Evolutionary conservation across 1,140 invertebrate species (phyloP), one percentile per base, ranked within the genome.

Genomic region (Cheumatopsyche charites): DNA sequence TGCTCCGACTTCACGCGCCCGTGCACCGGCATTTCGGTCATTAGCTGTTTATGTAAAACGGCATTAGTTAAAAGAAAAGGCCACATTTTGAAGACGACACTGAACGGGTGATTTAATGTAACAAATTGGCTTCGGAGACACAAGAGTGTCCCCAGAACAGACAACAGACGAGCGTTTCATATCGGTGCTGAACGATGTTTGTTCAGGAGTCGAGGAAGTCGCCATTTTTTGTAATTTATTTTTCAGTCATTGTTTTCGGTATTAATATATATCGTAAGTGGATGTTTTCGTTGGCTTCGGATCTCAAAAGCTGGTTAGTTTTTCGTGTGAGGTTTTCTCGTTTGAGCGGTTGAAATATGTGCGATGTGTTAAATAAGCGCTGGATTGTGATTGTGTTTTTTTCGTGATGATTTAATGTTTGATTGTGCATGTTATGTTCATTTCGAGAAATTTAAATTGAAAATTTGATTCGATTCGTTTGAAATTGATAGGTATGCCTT

Each of bases 51-150:
- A 47, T 72, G 70, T 72, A 66, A 58, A 67, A 47, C 68, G 36
- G 68, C 68, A 62, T 21, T 43, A 58, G 47, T 72, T 43, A 41
- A 58, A 43, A 66, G 47, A 43, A 43, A 61, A 67, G 55, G 67
- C 23, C 25, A 58, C 36, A 58, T 45, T 67, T 67, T 68, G 47
- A 67, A 72, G 71, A 68, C 72, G 72, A 69, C 72, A 65, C 41
- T 70, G 61, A 21, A 70, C 58, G 72, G 66, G 45, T 73, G 72
- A 73, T 73, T 73, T 73, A 73, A 73, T 65, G 25, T 69, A 65
- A 73, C 66, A 69, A 65, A 73, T 73, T 70, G 70, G 36, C 66
- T 15, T 36, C 29, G 55, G 17, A n/a, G 42, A 15, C 41, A 21
- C 23, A 23, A 21, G 13, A n/a, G 43, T 42, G 67, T 25, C 58